phyloP scores from a whole-genome alignment of 2,888 invertebrate species.

The Clostera curtula region DNA sequence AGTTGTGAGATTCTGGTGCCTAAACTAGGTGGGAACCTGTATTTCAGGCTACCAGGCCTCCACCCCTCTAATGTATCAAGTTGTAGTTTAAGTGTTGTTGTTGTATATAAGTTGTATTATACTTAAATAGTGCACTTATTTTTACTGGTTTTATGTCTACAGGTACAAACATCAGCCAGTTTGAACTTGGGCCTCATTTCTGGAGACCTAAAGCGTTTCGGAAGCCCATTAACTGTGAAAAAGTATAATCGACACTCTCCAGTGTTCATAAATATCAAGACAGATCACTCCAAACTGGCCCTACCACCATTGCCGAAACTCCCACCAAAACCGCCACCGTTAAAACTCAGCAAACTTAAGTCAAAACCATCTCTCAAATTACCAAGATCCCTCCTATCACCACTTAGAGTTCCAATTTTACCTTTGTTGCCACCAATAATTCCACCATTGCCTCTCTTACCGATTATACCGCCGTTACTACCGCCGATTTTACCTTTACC shows the following conservation, averaged over 20 bases:
- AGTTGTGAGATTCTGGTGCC: too few relatives aligned
- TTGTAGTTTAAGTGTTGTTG: background rate
- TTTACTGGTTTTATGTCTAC: constrained; percentile 5
- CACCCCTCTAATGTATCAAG: too few relatives aligned
- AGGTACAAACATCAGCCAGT: constrained; percentile 24
- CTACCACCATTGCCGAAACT: constrained; percentile 16
- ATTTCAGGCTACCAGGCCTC: too few relatives aligned
- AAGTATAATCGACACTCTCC: constrained; percentile 36
- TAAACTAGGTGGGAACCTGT: too few relatives aligned
- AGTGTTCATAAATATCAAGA: constrained; percentile 36
- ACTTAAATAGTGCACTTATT: background rate
- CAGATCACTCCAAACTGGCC: constrained; percentile 17
- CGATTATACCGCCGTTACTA: constrained; percentile 18
- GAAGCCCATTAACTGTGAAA: constrained; percentile 32
- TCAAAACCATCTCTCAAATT: background rate
- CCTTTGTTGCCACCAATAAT: constrained; percentile 9
- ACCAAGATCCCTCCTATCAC: constrained; percentile 5
- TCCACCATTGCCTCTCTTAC: constrained; percentile 19
- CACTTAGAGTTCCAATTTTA: constrained; percentile 2
- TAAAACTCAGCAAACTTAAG: background rate
- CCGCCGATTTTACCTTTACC: constrained; percentile 19
- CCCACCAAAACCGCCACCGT: constrained; percentile 3
- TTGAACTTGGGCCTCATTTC: constrained; percentile 37
- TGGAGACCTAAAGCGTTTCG: constrained; percentile 32
- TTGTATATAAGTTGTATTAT: background rate